These are phyloP conservation scores for Phoxinus dragarum DNA, from an alignment of 2,797 vertebrate genomes.

Conservation along the genomic window DNA sequence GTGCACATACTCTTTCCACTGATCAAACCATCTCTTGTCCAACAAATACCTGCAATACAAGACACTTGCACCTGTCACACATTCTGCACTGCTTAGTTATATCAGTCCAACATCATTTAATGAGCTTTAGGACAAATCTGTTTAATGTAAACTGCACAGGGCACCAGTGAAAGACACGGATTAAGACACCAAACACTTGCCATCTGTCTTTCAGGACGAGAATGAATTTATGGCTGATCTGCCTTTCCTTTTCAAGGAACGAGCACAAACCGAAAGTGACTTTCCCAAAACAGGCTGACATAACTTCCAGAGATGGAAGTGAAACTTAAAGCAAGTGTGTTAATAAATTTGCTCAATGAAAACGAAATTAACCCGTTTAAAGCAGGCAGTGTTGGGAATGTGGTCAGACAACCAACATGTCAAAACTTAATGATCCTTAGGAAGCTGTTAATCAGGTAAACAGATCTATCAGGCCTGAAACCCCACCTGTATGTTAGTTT, in stretches of 20 bases:
- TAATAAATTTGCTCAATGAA: not conserved
- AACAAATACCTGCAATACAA: slow-evolving; percentile 80
- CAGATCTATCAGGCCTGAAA: slow-evolving; percentile 7
- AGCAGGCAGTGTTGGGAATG: not conserved
- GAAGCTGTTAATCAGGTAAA: not conserved
- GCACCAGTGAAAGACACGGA: not conserved
- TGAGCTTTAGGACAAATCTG: not conserved
- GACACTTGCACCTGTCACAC: not conserved
- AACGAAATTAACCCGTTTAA: not conserved
- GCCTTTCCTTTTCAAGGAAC: not conserved
- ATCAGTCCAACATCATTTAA: not conserved
- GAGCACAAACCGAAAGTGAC: slow-evolving; percentile 17
- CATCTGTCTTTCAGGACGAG: not conserved
- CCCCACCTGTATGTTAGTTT: not conserved
- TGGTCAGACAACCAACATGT: not conserved
- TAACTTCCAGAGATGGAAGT: slow-evolving; percentile 38
- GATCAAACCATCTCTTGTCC: slow-evolving; percentile 83
- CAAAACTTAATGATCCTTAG: not conserved
- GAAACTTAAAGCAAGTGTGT: slow-evolving; percentile 21
- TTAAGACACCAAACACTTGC: not conserved
- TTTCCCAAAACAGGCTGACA: slow-evolving; percentile 14
- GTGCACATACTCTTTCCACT: slow-evolving; percentile 84
- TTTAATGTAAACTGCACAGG: slow-evolving; percentile 3
- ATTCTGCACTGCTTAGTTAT: not conserved
- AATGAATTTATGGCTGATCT: not conserved